Base-by-base conservation (phyloP, 2,888 invertebrate species). In the Lathronympha strigana region DNA sequence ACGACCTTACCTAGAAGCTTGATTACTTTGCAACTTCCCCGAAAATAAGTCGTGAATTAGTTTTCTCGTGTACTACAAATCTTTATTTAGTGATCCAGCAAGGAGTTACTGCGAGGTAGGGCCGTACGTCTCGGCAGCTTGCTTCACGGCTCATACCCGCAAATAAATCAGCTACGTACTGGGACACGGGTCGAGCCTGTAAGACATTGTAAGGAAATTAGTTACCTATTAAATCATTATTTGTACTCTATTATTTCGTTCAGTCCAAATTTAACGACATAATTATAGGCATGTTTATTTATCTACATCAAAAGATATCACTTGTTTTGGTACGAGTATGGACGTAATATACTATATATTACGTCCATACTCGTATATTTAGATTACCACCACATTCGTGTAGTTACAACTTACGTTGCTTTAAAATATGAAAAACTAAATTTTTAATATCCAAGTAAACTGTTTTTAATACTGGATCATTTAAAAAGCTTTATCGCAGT, bases 111-210 rank as follows among this genome's bases (percentile, higher is more conserved):
- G 75, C 72, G 76, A 78, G 80, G 81, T 79, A 79, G 76, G 75
- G 78, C 76, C 87, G 87, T 91, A 88, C 84, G 90, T 91, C 89
- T 88, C 81, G 75, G 78, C 76, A 79, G 86, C 90, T 88, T 84
- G 83, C 88, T 90, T 88, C 90, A 90, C 90, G 89, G 86, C 84
- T 86, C 87, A 85, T 87, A 84, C 86, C 88, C 90, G 82, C 90
- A 89, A 87, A 91, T 91, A 92, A 90, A 92, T 92, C 90, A 90
- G 80, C 79, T 77, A 77, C 79, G 76, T 76, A 76, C 79, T 54
- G 67, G 63, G 13, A 47, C 23, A 80, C 47, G n/a, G 33, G 23
- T 23, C 21, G 53, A 36, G 15, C 53, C 25, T 49, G 6, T 19
- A 33, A 33, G 51, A 51, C 33, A 17, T 50, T 13, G 50, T 50